Conservation (phyloP, 2,113 vertebrate genomes). For the Gymnorhina tibicen region DNA sequence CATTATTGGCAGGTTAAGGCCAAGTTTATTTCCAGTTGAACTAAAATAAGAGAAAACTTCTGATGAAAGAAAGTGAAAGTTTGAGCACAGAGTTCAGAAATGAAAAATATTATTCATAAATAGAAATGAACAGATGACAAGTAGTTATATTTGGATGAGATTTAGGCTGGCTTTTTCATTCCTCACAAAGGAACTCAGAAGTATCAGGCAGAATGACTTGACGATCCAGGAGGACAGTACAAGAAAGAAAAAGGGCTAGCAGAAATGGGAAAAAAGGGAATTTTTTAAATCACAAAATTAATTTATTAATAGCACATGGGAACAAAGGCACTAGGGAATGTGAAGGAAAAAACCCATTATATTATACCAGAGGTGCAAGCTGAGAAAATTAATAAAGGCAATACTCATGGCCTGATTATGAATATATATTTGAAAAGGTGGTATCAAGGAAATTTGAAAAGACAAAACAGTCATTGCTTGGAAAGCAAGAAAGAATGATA, state of each 20-base stretch:
- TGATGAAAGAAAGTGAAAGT: neutral
- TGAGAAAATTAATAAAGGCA: neutral
- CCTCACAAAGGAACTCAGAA: neutral
- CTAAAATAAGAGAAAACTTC: neutral
- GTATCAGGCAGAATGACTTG: neutral
- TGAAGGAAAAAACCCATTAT: neutral
- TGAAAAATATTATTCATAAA: neutral
- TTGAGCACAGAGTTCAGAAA: neutral
- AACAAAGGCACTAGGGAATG: neutral
- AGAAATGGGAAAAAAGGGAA: neutral
- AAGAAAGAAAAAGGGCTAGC: neutral
- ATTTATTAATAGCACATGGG: neutral
- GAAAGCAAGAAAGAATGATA: neutral
- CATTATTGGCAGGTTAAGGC: neutral
- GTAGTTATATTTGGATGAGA: neutral
- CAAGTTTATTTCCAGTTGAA: neutral
- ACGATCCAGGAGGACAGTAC: neutral
- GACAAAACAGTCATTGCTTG: neutral
- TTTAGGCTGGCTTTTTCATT: neutral
- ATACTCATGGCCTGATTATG: neutral
- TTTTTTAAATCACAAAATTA: neutral
- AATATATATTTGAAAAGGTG: neutral
- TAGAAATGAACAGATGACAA: neutral
- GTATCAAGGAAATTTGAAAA: neutral
- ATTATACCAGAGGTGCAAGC: neutral